A percentile compares a stretch with the other conserved stretches of the same genome.
phyloP scores from a whole-genome alignment of 2,113 vertebrate genomes.

The Apodemus sylvaticus region DNA sequence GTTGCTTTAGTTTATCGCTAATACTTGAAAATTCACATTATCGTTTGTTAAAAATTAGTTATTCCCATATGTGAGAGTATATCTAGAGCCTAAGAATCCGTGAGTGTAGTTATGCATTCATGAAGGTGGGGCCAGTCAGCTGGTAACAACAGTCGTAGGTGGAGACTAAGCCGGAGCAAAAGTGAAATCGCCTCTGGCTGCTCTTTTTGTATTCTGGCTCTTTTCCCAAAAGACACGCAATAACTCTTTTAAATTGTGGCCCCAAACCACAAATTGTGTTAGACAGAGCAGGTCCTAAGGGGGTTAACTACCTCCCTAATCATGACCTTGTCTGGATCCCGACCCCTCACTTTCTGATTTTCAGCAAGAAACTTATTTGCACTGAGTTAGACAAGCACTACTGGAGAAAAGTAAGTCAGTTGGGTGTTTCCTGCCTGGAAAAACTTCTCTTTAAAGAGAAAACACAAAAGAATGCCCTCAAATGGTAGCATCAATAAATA shows the following conservation, averaged over 20 bases:
- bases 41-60: conserved; percentile 29
- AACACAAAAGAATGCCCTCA: conserved; percentile 9
- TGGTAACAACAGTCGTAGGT: background rate
- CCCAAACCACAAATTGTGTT: background rate
- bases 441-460: conserved; percentile 37
- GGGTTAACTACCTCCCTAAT: background rate
- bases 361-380: background rate
- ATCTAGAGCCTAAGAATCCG: background rate
- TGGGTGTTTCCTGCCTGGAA: conserved; percentile 22
- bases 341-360: conserved; percentile 17
- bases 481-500: conserved; percentile 35
- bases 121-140: background rate
- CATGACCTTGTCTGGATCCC: background rate
- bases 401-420: conserved; percentile 25
- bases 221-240: background rate
- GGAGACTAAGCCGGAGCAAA: background rate
- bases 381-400: background rate
- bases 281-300: background rate
- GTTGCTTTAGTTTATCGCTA: background rate
- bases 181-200: background rate
- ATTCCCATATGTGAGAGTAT: background rate
- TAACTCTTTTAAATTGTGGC: background rate
- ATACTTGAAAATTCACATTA: background rate
- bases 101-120: background rate
- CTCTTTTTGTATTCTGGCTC: background rate